Evolutionary conservation across 2,113 vertebrate species (phyloP), one percentile per base, ranked within the genome.

Genomic region (Micronycteris hirsuta): DNA sequence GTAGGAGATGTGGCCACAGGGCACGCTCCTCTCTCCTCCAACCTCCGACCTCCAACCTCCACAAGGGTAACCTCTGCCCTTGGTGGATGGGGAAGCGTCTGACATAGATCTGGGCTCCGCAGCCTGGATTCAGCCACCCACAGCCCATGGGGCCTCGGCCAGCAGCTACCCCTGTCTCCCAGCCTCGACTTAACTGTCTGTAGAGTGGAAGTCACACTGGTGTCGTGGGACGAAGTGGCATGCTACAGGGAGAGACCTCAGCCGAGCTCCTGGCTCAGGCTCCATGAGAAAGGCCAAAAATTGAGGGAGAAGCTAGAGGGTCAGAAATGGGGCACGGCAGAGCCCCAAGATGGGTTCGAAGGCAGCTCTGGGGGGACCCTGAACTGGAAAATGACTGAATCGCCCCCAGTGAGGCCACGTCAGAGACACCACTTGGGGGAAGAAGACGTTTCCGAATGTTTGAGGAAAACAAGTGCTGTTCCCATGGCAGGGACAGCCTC

Each of bases 211-310:
- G 17, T 20, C 24, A n/a, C 47, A n/a, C n/a, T n/a, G n/a, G 6
- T 15, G 8, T n/a, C 2, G 0, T 16, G 15, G 54, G 19, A 52
- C 43, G 2, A 2, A 12, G 12, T 0, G 20, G 17, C 41, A 20
- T 0, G 38, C 33, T 7, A 5, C 19, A 0, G 4, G 13, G 5
- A 26, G 19, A 14, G 3, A 28, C n/a, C 0, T 19, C 38, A 14
- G 26, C 3, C 45, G 2, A 9, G 28, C 26, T 7, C 56, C 38
- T 1, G 1, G 49, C 86, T 61, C 61, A 26, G 70, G 12, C 78
- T 24, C 0, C 0, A 3, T 11, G 58, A 33, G n/a, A 77, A 76
- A 89, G 41, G 81, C 9, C 12, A 0, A 41, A 31, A 16, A 28
- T 4, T 6, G 36, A n/a, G 33, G 52, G 5, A 24, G 38, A 58